A percentile compares a stretch with the other conserved stretches of the same genome.
phyloP scores from a whole-genome alignment of 2,797 vertebrate genomes.

The Falco peregrinus region DNA sequence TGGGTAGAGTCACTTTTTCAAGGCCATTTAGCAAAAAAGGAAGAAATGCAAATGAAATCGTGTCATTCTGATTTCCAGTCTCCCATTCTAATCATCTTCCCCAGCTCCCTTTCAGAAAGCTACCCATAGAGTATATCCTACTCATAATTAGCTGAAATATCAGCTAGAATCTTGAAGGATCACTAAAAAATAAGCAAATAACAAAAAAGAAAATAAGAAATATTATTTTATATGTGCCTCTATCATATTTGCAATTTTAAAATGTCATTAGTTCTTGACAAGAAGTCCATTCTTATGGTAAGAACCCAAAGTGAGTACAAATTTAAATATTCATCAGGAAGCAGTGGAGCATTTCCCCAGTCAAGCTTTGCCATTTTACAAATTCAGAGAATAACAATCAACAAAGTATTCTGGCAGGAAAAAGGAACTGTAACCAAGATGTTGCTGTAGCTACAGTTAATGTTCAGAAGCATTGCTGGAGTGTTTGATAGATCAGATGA shows the following conservation, averaged over 20 bases:
- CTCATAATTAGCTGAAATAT: background rate
- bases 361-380: background rate
- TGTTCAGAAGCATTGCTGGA: background rate
- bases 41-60: background rate
- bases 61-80: background rate
- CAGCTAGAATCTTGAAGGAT: background rate
- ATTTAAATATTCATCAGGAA: conserved; percentile 10
- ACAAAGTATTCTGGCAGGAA: background rate
- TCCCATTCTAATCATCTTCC: background rate
- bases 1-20: background rate
- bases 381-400: background rate
- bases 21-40: background rate
- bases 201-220: background rate
- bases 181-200: background rate
- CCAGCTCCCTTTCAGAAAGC: background rate
- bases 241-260: background rate
- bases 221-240: background rate
- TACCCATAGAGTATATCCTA: background rate
- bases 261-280: background rate
- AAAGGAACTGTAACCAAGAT: background rate
- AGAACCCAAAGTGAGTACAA: background rate
- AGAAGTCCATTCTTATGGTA: background rate
- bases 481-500: background rate
- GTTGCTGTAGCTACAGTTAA: background rate
- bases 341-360: background rate